These are phyloP conservation scores for Epinephelus cyanopodus DNA, from an alignment of 2,113 vertebrate genomes.

Conservation along the genomic window DNA sequence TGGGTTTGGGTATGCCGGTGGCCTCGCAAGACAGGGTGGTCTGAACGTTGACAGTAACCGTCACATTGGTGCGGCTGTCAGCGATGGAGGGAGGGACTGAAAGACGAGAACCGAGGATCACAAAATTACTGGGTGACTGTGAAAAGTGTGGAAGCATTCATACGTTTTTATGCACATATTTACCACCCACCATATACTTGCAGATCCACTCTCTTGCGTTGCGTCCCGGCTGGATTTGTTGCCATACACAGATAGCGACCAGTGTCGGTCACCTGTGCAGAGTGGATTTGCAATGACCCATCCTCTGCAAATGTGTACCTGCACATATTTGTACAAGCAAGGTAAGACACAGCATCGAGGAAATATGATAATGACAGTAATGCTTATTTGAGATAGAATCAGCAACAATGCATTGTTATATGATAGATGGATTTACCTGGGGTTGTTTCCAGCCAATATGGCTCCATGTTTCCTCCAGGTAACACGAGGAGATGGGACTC, in stretches of 20 bases:
- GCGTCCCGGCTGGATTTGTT: constrained; percentile 91
- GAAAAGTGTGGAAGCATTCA: background rate
- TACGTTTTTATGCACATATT: background rate
- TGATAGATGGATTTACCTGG: constrained; percentile 61
- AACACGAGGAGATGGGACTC: constrained; percentile 90
- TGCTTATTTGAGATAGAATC: background rate
- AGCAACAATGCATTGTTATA: background rate
- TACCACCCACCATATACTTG: constrained; percentile 89
- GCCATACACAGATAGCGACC: constrained; percentile 96
- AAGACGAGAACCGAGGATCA: constrained; percentile 7
- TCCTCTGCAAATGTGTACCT: constrained; percentile 88
- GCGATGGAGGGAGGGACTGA: constrained; percentile 91
- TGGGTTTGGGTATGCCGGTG: constrained; percentile 92
- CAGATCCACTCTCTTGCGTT: constrained; percentile 89
- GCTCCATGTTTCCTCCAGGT: constrained; percentile 96
- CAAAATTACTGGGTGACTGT: background rate
- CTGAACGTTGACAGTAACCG: constrained; percentile 93
- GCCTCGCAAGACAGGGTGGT: constrained; percentile 93
- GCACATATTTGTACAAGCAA: constrained; percentile 29
- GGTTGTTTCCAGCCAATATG: constrained; percentile 85
- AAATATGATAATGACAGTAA: background rate
- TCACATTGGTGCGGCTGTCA: constrained; percentile 86
- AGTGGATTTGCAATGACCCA: constrained; percentile 90
- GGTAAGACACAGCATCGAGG: background rate
- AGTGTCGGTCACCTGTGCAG: constrained; percentile 88